Conservation (phyloP, 1,140 invertebrate species). For the Cydia amplana region DNA sequence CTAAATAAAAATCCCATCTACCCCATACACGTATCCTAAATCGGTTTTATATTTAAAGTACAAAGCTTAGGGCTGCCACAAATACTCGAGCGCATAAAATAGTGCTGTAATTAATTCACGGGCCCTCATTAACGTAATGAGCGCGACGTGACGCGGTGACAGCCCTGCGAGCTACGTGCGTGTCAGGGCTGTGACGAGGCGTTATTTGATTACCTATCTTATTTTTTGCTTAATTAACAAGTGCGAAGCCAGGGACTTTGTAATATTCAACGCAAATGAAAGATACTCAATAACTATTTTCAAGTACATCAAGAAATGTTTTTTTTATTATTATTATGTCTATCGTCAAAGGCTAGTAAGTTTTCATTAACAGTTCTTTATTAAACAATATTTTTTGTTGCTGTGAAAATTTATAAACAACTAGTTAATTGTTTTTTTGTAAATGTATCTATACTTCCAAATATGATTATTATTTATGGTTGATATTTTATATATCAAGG, state of each 20-base stretch:
- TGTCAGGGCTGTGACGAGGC: conserved; percentile 10
- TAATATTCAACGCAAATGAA: not conserved
- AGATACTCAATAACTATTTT: no score
- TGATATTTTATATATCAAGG: no score
- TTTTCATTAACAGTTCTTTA: no score
- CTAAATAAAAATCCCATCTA: not conserved
- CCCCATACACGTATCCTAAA: conserved; percentile 4
- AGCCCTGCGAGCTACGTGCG: conserved; percentile 18
- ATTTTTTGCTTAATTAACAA: conserved; percentile 12
- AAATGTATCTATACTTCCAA: no score
- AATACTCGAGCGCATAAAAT: conserved; percentile 24
- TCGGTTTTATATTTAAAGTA: conserved; percentile 28
- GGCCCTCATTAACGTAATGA: conserved; percentile 30
- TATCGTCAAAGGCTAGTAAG: no score
- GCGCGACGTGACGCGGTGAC: conserved; percentile 28
- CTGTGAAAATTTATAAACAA: no score
- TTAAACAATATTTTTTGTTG: no score
- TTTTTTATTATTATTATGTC: no score
- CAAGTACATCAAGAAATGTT: no score
- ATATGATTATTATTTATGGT: no score
- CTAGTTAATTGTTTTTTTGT: no score
- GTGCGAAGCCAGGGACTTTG: not conserved
- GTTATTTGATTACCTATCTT: conserved; percentile 10
- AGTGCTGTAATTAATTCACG: conserved; percentile 30
- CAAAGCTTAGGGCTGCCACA: conserved; percentile 22